phyloP scores from a whole-genome alignment of 2,888 invertebrate species.

The Limenitis arthemis region DNA sequence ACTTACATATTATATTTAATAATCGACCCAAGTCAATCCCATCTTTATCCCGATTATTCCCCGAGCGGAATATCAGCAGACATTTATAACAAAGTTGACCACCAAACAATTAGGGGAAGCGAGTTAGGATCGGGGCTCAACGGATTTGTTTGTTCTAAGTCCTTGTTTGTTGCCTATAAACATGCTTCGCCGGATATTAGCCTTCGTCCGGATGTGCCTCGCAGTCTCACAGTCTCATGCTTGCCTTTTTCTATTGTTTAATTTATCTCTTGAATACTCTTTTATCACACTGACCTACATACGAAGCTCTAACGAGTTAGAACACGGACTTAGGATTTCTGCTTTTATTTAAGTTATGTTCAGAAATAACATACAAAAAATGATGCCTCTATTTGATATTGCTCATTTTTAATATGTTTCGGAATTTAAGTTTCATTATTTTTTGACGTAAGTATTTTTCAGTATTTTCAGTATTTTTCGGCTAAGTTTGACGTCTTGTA shows the following conservation, averaged over 20 bases:
- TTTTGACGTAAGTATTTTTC: too few species aligned
- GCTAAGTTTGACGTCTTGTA: too few species aligned
- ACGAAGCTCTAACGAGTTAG: slow-evolving; percentile 2
- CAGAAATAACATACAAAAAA: too few species aligned
- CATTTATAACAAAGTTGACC: slow-evolving; percentile 46
- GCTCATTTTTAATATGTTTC: too few species aligned
- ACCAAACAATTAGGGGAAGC: slow-evolving; percentile 52
- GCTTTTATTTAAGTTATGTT: background rate
- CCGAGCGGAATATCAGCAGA: slow-evolving; percentile 33
- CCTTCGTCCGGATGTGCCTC: slow-evolving; percentile 49
- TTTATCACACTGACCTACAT: slow-evolving; percentile 14
- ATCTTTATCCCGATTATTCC: slow-evolving; percentile 16
- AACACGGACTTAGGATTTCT: background rate
- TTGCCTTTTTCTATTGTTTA: slow-evolving; percentile 19
- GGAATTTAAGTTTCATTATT: too few species aligned
- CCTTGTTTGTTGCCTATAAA: slow-evolving; percentile 55
- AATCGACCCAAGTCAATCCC: background rate
- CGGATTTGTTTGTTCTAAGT: slow-evolving; percentile 50
- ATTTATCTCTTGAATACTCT: slow-evolving; percentile 16
- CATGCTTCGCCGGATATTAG: slow-evolving; percentile 61
- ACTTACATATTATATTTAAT: background rate
- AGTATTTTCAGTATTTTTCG: too few species aligned
- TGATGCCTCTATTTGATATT: too few species aligned
- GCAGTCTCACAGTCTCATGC: slow-evolving; percentile 3
- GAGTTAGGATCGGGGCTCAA: slow-evolving; percentile 38